Conservation (phyloP, 2,797 vertebrate genomes). For the Fratercula arctica region DNA sequence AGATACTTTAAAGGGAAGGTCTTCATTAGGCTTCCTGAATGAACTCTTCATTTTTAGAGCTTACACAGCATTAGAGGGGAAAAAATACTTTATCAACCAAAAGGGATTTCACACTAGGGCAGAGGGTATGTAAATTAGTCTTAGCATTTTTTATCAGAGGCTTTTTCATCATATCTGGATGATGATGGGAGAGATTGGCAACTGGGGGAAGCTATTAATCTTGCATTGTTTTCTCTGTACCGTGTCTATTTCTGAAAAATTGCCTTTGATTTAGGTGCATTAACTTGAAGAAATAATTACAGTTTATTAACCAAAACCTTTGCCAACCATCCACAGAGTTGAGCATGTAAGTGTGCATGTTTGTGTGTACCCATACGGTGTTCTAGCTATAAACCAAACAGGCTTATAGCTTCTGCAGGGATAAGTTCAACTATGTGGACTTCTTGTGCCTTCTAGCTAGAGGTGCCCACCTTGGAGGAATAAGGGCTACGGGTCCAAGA, state of each 20-base stretch:
- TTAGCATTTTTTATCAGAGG: not conserved
- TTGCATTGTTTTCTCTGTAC: slow-evolving; percentile 27
- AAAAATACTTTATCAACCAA: not conserved
- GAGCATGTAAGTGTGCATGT: not conserved
- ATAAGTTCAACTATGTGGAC: not conserved
- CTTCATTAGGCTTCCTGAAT: not conserved
- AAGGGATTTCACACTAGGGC: not conserved
- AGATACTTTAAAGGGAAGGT: not conserved
- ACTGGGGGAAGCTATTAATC: slow-evolving; percentile 21
- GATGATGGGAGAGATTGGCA: not conserved
- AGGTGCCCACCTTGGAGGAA: not conserved
- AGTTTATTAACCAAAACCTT: not conserved
- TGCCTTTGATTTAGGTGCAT: not conserved
- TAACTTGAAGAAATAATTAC: slow-evolving; percentile 26
- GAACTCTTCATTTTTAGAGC: not conserved
- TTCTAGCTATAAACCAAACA: not conserved
- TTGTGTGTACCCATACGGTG: not conserved
- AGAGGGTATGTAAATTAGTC: slow-evolving; percentile 6
- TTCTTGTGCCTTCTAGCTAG: not conserved
- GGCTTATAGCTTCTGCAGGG: not conserved
- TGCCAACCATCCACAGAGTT: not conserved
- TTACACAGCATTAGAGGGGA: not conserved
- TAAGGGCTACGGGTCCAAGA: not conserved
- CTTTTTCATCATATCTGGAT: slow-evolving; percentile 30
- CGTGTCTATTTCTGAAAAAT: slow-evolving; percentile 13